Evolutionary conservation across 2,888 invertebrate species (phyloP).

Genomic region (Graphium colonna): DNA sequence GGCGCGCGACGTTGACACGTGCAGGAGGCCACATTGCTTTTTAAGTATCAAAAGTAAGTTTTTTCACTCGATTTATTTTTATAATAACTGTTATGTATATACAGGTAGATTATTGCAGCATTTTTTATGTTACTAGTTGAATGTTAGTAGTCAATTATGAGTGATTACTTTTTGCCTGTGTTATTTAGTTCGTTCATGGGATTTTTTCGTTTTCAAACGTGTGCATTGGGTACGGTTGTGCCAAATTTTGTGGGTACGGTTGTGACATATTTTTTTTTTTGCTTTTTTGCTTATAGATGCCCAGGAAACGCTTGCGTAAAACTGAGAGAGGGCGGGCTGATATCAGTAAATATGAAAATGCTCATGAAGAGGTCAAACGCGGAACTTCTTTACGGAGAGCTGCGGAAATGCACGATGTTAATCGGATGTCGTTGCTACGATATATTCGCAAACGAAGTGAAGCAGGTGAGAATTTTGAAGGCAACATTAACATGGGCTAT

Average conservation of each 20-base stretch:
- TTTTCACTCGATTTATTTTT: background rate
- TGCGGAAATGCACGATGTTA: background rate
- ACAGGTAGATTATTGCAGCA: background rate
- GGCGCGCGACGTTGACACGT: too few relatives aligned
- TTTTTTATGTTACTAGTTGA: background rate
- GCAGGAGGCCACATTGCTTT: too few relatives aligned
- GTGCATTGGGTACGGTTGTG: constrained; percentile 1
- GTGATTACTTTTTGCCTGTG: background rate
- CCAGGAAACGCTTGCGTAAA: background rate
- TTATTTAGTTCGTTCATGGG: background rate
- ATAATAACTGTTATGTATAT: background rate
- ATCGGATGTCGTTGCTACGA: background rate
- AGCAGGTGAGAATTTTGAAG: background rate
- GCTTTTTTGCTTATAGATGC: background rate
- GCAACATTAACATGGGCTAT: background rate
- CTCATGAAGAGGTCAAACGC: constrained; percentile 16
- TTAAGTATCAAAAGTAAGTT: too few relatives aligned
- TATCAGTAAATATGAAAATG: constrained; percentile 7
- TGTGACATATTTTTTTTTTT: too few relatives aligned
- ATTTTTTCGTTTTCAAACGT: constrained; percentile 8
- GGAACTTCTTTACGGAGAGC: constrained; percentile 11
- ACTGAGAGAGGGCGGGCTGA: constrained; percentile 3
- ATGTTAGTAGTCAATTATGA: constrained; percentile 11
- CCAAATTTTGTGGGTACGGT: background rate
- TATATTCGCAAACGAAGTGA: background rate